These are phyloP conservation scores for Creontiades dilutus DNA, from an alignment of 2,888 invertebrate species.

Conservation along the genomic window DNA sequence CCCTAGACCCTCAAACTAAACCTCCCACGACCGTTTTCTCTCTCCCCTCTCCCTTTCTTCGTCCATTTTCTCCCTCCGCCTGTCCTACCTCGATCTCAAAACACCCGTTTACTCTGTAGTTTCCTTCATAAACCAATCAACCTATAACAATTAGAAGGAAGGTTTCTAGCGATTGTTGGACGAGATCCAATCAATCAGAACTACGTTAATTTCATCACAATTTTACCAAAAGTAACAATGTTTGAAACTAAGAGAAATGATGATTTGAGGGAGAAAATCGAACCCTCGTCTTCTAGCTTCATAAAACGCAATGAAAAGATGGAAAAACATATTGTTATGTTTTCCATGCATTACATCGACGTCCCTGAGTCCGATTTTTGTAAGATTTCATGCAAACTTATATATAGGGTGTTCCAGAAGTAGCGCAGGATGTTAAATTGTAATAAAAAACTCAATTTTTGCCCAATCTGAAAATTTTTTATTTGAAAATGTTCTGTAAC, in stretches of 20 bases:
- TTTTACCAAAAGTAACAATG: not conserved
- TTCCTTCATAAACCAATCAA: not conserved
- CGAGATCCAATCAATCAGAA: not conserved
- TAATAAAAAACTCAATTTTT: too few relatives aligned
- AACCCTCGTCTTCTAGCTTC: too few relatives aligned
- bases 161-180: not conserved
- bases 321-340: too few relatives aligned
- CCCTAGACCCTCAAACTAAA: not conserved
- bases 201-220: not conserved
- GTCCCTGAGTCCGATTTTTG: too few relatives aligned
- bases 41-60: not conserved
- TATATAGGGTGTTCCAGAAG: too few relatives aligned
- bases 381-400: too few relatives aligned
- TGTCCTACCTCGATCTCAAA: not conserved
- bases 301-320: too few relatives aligned
- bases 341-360: too few relatives aligned
- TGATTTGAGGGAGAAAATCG: too few relatives aligned
- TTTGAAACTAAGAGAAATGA: not conserved
- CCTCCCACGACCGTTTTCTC: not conserved
- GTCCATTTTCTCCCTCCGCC: slow-evolving; percentile 21
- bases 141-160: slow-evolving; percentile 21
- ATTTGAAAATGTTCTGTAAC: too few relatives aligned
- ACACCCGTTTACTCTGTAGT: not conserved
- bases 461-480: too few relatives aligned
- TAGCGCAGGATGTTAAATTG: too few relatives aligned